Percentiles rank a stretch among this genome's conserved stretches.
Evolutionary conservation across 2,797 vertebrate species (phyloP).

Genomic region (Iguana delicatissima): DNA sequence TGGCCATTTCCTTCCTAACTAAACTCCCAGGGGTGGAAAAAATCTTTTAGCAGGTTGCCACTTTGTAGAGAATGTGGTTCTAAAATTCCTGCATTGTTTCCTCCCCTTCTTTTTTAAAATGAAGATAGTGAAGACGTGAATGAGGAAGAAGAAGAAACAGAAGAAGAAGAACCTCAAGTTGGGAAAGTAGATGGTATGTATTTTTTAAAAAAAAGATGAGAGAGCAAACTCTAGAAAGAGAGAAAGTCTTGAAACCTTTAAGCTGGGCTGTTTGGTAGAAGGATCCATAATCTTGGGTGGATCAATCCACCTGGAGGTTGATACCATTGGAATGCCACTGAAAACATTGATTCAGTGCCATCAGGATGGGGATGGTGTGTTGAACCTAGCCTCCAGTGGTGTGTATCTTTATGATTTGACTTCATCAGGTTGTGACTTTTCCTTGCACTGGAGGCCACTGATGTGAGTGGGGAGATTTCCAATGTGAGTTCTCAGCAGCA

Average conservation of each 20-base stretch:
- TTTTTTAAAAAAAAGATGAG: neutral
- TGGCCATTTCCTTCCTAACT: too few species aligned
- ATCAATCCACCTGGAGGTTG: neutral
- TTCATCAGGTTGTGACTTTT: neutral
- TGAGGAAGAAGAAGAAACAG: conserved; percentile 78
- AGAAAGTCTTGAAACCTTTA: neutral
- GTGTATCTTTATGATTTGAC: neutral
- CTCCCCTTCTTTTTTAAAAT: conserved; percentile 56
- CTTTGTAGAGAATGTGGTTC: accelerated
- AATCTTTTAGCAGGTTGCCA: neutral
- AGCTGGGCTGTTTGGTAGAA: neutral
- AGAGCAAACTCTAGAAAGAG: neutral
- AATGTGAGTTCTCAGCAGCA: neutral
- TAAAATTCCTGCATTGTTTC: neutral
- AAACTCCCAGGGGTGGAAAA: neutral
- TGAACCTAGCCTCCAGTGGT: neutral
- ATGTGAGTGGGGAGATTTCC: neutral
- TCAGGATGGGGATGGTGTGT: neutral
- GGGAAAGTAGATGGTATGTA: conserved; percentile 74
- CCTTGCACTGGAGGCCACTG: neutral
- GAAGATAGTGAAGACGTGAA: conserved; percentile 81
- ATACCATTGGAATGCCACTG: neutral
- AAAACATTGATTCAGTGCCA: neutral
- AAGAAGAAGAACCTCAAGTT: conserved; percentile 65
- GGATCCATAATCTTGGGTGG: neutral